Base-by-base conservation (phyloP, 2,113 vertebrate species). In the Psilopogon haemacephalus region DNA sequence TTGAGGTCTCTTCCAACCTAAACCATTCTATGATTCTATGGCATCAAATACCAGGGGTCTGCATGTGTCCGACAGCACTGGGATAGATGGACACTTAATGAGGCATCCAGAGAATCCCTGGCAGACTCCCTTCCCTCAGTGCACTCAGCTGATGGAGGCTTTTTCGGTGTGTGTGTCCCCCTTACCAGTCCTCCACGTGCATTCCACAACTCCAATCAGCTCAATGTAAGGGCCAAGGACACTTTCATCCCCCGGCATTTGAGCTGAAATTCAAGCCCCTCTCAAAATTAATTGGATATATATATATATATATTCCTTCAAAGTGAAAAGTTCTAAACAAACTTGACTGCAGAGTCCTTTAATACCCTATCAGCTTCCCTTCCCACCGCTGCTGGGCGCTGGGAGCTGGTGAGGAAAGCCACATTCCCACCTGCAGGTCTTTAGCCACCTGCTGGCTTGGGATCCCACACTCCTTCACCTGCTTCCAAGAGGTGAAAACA, bases 371-470 rank as follows among this genome's bases (percentile, higher is more conserved):
- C 73, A 87, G 58, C 75, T 77, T 77, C 81, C 46, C 78, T 70
- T 84, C 88, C 35, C 69, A 32, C 42, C 35, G 42, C 75, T 94
- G 17, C 74, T 1, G 52, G 2, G 71, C 56, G 82, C 55, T 0
- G 0, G 32, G 62, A 59, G 56, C 42, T 3, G 10, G 20, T 0
- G 3, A 75, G 35, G 38, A 3, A 19, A 84, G 40, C 20, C 0
- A 0, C 12, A 35, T 33, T 60, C 75, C 17, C 2, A 1, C 3
- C 3, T 19, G 16, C 20, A 35, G 60, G 24, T 46, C 55, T 21
- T 8, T 40, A 46, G 44, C 56, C 19, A 10, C 46, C 23, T 1
- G 0, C 9, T 2, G 1, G 8, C 19, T 14, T 0, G 0, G 28
- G 32, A 23, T 65, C 74, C 77, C 1, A 1, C 67, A 17, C 27